Evolutionary conservation across 2,797 vertebrate species (phyloP).

Genomic region (Muraenolepis orangiensis): DNA sequence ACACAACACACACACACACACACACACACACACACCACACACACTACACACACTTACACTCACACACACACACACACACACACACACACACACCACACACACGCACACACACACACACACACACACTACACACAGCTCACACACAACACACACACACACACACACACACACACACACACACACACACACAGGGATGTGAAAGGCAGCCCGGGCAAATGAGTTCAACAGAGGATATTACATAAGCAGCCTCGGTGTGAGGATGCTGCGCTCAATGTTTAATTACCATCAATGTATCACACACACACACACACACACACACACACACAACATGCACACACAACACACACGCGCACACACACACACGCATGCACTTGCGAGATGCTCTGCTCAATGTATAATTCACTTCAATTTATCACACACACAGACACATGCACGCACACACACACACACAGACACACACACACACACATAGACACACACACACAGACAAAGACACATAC

Average conservation of each 20-base stretch:
- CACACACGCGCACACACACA: constrained; percentile 47
- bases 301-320: constrained; percentile 51
- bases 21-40: too few relatives aligned
- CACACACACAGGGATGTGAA: constrained; percentile 37
- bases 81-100: too few relatives aligned
- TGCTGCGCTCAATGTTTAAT: constrained; percentile 69
- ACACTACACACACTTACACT: too few relatives aligned
- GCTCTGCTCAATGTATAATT: neutral
- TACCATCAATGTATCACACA: constrained; percentile 53
- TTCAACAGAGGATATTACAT: constrained; percentile 71
- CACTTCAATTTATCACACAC: neutral
- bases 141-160: neutral
- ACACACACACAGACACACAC: neutral
- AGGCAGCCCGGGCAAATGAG: constrained; percentile 59
- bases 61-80: too few relatives aligned
- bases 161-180: constrained; percentile 22
- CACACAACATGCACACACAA: constrained; percentile 45
- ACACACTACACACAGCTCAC: neutral
- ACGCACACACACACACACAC: too few relatives aligned
- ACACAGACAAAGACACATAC: neutral
- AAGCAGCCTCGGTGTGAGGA: constrained; percentile 61
- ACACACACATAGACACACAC: too few relatives aligned
- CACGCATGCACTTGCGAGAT: constrained; percentile 29
- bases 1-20: too few relatives aligned
- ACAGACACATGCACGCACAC: neutral